Evolutionary conservation across 1,140 invertebrate species (phyloP).

Genomic region (Dreissena rostriformis): DNA sequence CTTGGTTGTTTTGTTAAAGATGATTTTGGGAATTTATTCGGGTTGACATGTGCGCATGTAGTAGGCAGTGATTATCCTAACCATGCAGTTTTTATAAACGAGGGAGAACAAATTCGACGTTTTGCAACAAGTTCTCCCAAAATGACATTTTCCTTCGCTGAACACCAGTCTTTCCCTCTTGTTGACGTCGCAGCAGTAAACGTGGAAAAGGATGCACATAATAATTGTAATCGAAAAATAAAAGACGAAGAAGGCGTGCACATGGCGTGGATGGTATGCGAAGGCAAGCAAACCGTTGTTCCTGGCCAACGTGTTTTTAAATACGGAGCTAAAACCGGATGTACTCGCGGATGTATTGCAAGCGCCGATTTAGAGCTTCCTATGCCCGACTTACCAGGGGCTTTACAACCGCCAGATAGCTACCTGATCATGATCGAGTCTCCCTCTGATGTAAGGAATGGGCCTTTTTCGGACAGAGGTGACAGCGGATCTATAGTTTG

Average conservation of each 20-base stretch:
- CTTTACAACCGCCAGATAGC: background rate
- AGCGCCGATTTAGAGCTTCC: background rate
- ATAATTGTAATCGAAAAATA: background rate
- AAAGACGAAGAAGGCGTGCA: constrained; percentile 4
- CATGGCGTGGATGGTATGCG: background rate
- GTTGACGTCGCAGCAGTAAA: constrained; percentile 1
- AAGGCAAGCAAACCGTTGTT: background rate
- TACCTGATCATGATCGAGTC: background rate
- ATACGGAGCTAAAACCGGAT: background rate
- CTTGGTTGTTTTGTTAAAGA: background rate
- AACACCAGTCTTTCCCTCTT: background rate
- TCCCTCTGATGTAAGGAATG: background rate
- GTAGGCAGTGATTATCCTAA: background rate
- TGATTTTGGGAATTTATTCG: background rate
- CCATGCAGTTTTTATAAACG: background rate
- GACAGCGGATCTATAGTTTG: background rate
- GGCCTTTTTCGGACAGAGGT: background rate
- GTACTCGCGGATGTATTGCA: background rate
- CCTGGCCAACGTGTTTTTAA: background rate
- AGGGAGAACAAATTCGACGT: background rate
- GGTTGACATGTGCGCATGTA: background rate
- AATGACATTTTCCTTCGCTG: background rate
- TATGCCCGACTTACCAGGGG: background rate
- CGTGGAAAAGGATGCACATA: background rate
- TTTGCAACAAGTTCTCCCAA: too few relatives aligned